Percentiles rank a stretch among this genome's conserved stretches.
Evolutionary conservation across 2,113 vertebrate genomes (phyloP).

Genomic region (Myrmophylax atrothorax): DNA sequence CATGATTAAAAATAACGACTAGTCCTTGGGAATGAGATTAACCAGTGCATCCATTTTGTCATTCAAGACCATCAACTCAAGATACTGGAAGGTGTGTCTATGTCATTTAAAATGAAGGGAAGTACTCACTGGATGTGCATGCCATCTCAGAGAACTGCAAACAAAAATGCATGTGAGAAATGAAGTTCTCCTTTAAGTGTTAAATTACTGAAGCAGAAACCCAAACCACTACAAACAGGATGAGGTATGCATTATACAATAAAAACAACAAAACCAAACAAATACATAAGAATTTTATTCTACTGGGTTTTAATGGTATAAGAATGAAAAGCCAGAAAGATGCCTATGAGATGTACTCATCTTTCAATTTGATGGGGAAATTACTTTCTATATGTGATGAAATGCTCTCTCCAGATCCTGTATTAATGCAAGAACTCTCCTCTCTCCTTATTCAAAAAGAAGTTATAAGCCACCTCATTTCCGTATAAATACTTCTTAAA

Average conservation of each 20-base stretch:
- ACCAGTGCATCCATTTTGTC: background rate
- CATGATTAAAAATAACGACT: background rate
- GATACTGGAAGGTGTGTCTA: background rate
- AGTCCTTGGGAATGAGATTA: background rate
- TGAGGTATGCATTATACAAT: background rate
- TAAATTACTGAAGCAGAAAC: background rate
- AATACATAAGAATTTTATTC: background rate
- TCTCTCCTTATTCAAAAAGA: constrained; percentile 14
- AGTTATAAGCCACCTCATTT: constrained; percentile 28
- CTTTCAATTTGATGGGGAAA: background rate
- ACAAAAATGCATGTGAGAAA: background rate
- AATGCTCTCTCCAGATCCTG: background rate
- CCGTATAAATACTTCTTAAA: constrained; percentile 46
- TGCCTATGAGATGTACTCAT: background rate
- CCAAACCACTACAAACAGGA: background rate
- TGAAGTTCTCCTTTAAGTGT: background rate
- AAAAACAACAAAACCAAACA: background rate
- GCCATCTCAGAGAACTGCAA: background rate
- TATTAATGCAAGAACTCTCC: constrained; percentile 14
- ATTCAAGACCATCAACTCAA: background rate
- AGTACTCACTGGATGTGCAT: background rate
- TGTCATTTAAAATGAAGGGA: background rate
- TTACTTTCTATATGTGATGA: constrained; percentile 34
- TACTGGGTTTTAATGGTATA: background rate
- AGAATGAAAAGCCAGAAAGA: constrained; percentile 34